Conservation (phyloP, 1,140 invertebrate species). For the Solen grandis region DNA sequence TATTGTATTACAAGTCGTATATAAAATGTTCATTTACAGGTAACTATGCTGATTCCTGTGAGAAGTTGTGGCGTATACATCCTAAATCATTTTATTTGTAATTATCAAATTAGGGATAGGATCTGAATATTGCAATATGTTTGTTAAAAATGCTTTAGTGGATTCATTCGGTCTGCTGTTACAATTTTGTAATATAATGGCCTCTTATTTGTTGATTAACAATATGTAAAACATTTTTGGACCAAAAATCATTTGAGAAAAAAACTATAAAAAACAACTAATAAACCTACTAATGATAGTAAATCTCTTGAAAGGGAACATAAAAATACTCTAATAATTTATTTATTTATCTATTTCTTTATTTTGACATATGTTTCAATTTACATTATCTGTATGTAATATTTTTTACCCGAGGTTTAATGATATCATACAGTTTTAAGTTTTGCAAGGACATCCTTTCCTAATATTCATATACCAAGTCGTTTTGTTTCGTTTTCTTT, state of each 20-base stretch:
- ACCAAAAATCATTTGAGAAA: no score
- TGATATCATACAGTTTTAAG: not conserved
- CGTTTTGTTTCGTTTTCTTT: constrained; percentile 11
- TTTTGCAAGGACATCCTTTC: not conserved
- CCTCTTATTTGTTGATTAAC: constrained; percentile 8
- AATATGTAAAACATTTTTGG: no score
- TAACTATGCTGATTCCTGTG: no score
- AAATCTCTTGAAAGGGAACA: no score
- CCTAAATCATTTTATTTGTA: constrained; percentile 3
- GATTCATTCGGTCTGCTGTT: constrained; percentile 5
- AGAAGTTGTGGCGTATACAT: not conserved
- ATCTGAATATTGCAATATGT: no score
- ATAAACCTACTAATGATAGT: no score
- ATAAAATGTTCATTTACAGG: no score
- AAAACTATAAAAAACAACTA: no score
- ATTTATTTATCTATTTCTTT: no score
- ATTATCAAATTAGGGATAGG: not conserved
- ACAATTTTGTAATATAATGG: constrained; percentile 17
- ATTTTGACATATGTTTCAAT: no score
- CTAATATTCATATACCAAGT: constrained; percentile 6
- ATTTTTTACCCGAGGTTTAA: constrained; percentile 15
- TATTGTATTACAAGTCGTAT: no score
- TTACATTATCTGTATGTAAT: not conserved
- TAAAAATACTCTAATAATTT: no score
- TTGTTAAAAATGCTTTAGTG: constrained; percentile 3